phyloP scores from a whole-genome alignment of 2,888 invertebrate genomes.

The Eucera pruinosa region DNA sequence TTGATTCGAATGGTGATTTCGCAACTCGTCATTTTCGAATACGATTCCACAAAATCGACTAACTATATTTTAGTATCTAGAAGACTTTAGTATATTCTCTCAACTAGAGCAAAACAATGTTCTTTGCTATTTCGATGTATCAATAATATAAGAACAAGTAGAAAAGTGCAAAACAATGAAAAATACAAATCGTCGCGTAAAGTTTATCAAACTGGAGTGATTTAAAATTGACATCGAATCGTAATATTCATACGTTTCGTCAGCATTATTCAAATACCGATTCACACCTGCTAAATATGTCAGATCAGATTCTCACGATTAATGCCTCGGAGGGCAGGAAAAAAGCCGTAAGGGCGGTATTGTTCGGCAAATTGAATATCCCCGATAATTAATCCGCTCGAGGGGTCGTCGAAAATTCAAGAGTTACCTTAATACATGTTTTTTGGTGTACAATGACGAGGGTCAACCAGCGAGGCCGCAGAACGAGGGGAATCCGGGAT shows the following conservation, averaged over 20 bases:
- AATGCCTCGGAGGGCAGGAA: background rate
- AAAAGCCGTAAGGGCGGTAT: background rate
- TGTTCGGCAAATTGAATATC: slow-evolving; percentile 37
- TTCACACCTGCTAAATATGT: background rate
- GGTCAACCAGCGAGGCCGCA: slow-evolving; percentile 58
- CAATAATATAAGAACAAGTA: too few relatives aligned
- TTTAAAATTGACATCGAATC: background rate
- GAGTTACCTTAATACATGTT: slow-evolving; percentile 49
- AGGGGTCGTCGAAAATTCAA: slow-evolving; percentile 40
- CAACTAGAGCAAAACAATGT: too few relatives aligned
- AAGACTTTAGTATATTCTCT: too few relatives aligned
- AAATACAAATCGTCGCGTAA: too few relatives aligned
- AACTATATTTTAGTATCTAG: too few relatives aligned
- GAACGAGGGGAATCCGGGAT: slow-evolving; percentile 50
- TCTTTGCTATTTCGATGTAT: too few relatives aligned
- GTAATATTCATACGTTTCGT: background rate
- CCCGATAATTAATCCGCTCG: slow-evolving; percentile 54
- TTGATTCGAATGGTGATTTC: too few relatives aligned
- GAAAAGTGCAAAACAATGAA: too few relatives aligned
- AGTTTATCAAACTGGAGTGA: background rate
- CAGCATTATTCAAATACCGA: too few relatives aligned
- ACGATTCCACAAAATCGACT: too few relatives aligned
- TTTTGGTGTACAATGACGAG: slow-evolving; percentile 64
- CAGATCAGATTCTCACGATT: background rate
- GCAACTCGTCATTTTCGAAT: too few relatives aligned